Percentiles rank a stretch among this genome's conserved stretches.
Conservation (phyloP, 1,140 invertebrate species). For the Hycleus phaleratus region DNA sequence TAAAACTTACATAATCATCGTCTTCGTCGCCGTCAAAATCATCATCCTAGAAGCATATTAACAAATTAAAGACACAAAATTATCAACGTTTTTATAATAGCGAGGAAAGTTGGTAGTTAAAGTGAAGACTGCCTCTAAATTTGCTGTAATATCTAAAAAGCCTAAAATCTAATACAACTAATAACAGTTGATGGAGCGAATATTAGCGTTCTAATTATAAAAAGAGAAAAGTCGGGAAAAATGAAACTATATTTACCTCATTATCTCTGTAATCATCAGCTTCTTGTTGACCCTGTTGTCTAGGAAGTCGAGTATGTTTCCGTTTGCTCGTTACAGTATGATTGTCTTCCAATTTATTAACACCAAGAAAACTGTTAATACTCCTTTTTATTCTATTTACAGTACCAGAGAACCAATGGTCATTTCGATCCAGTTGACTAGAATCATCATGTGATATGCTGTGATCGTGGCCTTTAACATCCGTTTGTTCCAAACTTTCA, state of each 20-base stretch:
- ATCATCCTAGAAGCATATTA: no score
- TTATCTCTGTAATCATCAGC: slow-evolving; percentile 4
- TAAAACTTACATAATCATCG: no score
- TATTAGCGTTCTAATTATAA: not conserved
- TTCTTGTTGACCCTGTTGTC: slow-evolving; percentile 6
- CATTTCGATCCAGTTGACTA: slow-evolving; percentile 31
- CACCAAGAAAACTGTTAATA: slow-evolving; percentile 21
- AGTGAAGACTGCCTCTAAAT: no score
- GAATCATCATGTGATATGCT: slow-evolving; percentile 28
- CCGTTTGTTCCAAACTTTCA: slow-evolving; percentile 33
- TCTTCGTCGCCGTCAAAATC: no score
- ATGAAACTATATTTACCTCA: not conserved
- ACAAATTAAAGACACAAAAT: no score
- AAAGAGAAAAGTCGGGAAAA: not conserved
- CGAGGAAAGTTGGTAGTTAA: no score
- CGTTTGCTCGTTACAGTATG: slow-evolving; percentile 4
- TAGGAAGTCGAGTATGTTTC: slow-evolving; percentile 6
- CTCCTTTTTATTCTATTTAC: slow-evolving; percentile 35
- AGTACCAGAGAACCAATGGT: slow-evolving; percentile 33
- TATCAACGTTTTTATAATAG: no score
- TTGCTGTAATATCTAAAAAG: no score
- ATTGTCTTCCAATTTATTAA: not conserved
- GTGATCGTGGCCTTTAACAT: slow-evolving; percentile 21
- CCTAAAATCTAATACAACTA: not conserved
- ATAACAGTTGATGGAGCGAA: not conserved